Evolutionary conservation across 2,797 vertebrate genomes (phyloP).

Genomic region (Lycodopsis pacificus): DNA sequence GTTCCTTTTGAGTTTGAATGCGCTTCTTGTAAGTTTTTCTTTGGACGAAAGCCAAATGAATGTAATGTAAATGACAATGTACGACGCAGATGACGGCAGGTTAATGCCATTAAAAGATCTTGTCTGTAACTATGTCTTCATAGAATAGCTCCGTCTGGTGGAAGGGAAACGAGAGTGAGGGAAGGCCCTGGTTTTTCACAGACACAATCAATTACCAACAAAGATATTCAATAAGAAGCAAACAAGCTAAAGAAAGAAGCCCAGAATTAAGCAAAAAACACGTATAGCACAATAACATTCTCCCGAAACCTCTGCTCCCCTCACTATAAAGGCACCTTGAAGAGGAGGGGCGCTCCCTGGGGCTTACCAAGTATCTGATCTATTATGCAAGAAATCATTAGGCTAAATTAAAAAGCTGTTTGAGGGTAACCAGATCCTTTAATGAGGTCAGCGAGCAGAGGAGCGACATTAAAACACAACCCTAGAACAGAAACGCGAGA

Average conservation of each 20-base stretch:
- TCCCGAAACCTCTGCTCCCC: slow-evolving; percentile 64
- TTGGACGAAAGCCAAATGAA: neutral
- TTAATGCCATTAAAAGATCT: neutral
- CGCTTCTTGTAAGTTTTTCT: neutral
- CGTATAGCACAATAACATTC: slow-evolving; percentile 70
- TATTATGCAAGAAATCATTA: slow-evolving; percentile 90
- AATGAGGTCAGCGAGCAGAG: slow-evolving; percentile 87
- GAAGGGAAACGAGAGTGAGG: slow-evolving; percentile 3
- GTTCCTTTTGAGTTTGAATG: neutral
- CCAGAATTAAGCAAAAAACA: slow-evolving; percentile 60
- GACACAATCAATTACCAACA: slow-evolving; percentile 44
- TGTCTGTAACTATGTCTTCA: neutral
- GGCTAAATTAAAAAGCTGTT: slow-evolving; percentile 91
- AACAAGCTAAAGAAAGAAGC: slow-evolving; percentile 39
- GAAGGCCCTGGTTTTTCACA: slow-evolving; percentile 18
- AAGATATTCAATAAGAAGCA: slow-evolving; percentile 45
- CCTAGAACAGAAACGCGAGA: slow-evolving; percentile 85
- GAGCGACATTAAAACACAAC: slow-evolving; percentile 87
- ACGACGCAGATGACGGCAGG: neutral
- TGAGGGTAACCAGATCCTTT: slow-evolving; percentile 89
- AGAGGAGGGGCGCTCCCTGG: slow-evolving; percentile 80
- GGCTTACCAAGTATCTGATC: slow-evolving; percentile 86
- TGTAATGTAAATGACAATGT: neutral
- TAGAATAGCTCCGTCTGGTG: slow-evolving; percentile 9
- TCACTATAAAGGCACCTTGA: slow-evolving; percentile 89